phyloP scores from a whole-genome alignment of 2,797 vertebrate genomes.

The Cyprinella venusta region DNA sequence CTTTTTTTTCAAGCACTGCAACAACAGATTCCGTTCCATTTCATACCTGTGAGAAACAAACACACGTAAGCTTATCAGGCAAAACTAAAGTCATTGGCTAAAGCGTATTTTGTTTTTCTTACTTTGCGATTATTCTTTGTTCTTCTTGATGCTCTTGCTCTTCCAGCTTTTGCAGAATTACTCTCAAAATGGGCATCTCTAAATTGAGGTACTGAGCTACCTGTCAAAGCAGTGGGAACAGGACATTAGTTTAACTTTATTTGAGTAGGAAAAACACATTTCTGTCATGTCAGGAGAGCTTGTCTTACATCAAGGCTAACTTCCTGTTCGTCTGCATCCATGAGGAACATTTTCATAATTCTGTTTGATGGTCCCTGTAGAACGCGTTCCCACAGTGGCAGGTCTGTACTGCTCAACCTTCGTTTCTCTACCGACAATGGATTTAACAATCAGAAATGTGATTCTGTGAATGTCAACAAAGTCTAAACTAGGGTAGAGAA shows the following conservation, averaged over 20 bases:
- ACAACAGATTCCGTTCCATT: conserved; percentile 71
- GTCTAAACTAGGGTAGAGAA: neutral
- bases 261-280: neutral
- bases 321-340: conserved; percentile 89
- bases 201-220: conserved; percentile 93
- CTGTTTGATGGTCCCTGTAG: conserved; percentile 89
- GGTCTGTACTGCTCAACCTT: conserved; percentile 80
- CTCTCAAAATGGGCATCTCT: conserved; percentile 86
- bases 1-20: conserved; percentile 69
- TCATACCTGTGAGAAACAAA: conserved; percentile 70
- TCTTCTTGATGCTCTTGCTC: conserved; percentile 86
- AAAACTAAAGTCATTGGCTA: neutral
- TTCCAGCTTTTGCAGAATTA: conserved; percentile 82
- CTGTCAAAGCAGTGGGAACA: conserved; percentile 66
- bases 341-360: conserved; percentile 89
- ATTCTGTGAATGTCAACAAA: neutral
- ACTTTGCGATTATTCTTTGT: conserved; percentile 81
- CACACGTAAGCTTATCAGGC: neutral
- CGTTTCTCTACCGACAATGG: conserved; percentile 75
- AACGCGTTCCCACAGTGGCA: conserved; percentile 89
- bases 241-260: neutral
- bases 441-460: conserved; percentile 1
- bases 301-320: conserved; percentile 87
- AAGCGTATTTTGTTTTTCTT: neutral
- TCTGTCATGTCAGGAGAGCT: neutral